phyloP scores from a whole-genome alignment of 2,797 vertebrate genomes.

The Benthosema pterotum region DNA sequence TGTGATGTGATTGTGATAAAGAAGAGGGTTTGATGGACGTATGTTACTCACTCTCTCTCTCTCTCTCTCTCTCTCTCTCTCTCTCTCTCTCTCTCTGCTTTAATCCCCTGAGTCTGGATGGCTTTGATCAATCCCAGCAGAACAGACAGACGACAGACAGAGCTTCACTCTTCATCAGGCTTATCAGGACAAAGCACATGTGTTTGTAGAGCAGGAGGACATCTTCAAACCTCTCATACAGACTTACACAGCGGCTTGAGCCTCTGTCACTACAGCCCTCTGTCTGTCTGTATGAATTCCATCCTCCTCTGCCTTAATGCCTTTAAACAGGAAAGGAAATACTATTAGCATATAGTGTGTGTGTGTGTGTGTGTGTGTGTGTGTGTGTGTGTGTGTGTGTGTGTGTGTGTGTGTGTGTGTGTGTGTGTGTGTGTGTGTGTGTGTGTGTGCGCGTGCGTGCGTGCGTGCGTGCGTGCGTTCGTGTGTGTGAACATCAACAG shows the following conservation, averaged over 20 bases:
- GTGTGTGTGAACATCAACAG: neutral
- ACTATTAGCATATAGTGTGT: no score
- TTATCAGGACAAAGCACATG: constrained; percentile 79
- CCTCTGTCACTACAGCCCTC: constrained; percentile 31
- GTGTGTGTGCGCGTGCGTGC: neutral
- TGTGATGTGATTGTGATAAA: constrained; percentile 38
- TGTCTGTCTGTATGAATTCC: constrained; percentile 34
- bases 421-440: neutral
- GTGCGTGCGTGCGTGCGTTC: neutral
- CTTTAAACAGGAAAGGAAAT: constrained; percentile 55
- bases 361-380: constrained; percentile 29
- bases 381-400: neutral
- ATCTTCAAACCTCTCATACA: constrained; percentile 65
- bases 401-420: constrained; percentile 12
- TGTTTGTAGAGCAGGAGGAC: constrained; percentile 59
- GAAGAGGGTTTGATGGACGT: constrained; percentile 21
- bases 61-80: neutral
- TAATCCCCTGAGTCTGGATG: constrained; percentile 55
- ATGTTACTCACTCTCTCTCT: constrained; percentile 18
- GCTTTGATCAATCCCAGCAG: constrained; percentile 65
- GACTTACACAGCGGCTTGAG: constrained; percentile 59
- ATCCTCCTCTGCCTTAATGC: constrained; percentile 39
- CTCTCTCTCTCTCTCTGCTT: neutral
- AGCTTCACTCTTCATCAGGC: constrained; percentile 61
- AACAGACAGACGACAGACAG: constrained; percentile 71